A percentile compares a stretch with the other conserved stretches of the same genome.
These are phyloP conservation scores for Drosophila percnosoma DNA, from an alignment of 2,888 invertebrate species.

Conservation along the genomic window DNA sequence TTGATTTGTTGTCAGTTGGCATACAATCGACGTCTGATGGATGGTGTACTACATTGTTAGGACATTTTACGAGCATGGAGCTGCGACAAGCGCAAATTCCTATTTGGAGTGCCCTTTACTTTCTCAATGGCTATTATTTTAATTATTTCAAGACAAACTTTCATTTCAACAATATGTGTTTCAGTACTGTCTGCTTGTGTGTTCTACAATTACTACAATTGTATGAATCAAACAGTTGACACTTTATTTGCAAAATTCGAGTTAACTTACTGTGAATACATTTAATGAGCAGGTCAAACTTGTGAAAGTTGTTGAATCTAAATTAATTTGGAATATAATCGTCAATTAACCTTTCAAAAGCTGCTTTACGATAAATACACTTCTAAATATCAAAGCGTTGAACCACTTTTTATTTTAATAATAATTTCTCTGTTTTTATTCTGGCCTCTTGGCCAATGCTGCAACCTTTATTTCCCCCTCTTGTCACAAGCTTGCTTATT, in stretches of 20 bases:
- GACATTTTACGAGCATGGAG: conserved; percentile 64
- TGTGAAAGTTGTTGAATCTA: background rate
- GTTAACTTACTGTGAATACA: background rate
- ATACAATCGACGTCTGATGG: conserved; percentile 78
- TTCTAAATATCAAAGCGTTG: conserved; percentile 9
- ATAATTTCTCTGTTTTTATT: conserved; percentile 6
- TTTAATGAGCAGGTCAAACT: background rate
- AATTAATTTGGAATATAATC: background rate
- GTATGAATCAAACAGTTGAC: background rate
- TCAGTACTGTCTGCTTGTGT: background rate
- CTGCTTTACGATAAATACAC: background rate
- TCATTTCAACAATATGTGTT: conserved; percentile 14
- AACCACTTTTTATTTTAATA: conserved; percentile 10
- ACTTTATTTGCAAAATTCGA: background rate
- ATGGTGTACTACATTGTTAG: conserved; percentile 77
- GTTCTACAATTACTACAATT: background rate
- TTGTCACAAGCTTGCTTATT: conserved; percentile 48
- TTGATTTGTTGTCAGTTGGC: conserved; percentile 80
- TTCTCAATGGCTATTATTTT: conserved; percentile 46
- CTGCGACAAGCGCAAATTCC: conserved; percentile 29
- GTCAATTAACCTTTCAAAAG: background rate
- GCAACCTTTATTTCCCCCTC: conserved; percentile 9
- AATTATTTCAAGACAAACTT: conserved; percentile 49
- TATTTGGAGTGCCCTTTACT: conserved; percentile 31
- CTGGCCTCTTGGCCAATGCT: conserved; percentile 9